A percentile compares a stretch with the other conserved stretches of the same genome.
These are phyloP conservation scores for Phymatocera aterrima DNA, from an alignment of 2,888 invertebrate species.

Conservation along the genomic window DNA sequence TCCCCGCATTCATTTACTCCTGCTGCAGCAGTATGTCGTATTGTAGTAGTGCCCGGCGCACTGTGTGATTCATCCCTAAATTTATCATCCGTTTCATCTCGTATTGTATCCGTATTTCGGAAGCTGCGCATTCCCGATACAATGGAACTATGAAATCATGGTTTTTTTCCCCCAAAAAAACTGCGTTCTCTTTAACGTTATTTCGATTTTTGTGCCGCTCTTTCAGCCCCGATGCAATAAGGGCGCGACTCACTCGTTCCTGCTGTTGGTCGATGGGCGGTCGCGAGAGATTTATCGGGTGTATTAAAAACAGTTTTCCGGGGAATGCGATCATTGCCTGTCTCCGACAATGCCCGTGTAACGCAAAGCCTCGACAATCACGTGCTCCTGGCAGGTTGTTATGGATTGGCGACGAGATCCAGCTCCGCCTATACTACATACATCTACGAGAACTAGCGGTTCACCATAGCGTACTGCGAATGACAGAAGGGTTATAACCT, in stretches of 20 bases:
- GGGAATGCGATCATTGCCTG: not conserved
- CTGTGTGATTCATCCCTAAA: not conserved
- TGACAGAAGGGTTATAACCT: slow-evolving; percentile 29
- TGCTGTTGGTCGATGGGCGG: too few species aligned
- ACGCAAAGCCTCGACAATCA: not conserved
- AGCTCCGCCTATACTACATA: not conserved
- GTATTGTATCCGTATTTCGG: not conserved
- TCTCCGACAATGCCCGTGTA: slow-evolving; percentile 1
- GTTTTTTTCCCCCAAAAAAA: too few species aligned
- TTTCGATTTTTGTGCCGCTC: too few species aligned
- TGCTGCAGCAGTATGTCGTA: too few species aligned
- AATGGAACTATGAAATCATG: too few species aligned
- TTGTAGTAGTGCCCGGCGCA: too few species aligned
- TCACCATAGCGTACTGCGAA: not conserved
- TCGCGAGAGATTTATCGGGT: not conserved
- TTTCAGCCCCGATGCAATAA: not conserved
- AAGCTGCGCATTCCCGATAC: too few species aligned
- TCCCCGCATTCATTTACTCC: not conserved
- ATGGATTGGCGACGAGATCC: slow-evolving; percentile 11
- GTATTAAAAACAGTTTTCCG: not conserved
- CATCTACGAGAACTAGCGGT: not conserved
- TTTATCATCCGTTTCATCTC: not conserved
- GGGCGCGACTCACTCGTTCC: not conserved
- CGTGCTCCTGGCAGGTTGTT: slow-evolving; percentile 23
- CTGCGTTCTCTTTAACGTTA: too few species aligned